Evolutionary conservation across 2,113 vertebrate genomes (phyloP), one percentile per base, ranked within the genome.

Genomic region (Picathartes gymnocephalus): DNA sequence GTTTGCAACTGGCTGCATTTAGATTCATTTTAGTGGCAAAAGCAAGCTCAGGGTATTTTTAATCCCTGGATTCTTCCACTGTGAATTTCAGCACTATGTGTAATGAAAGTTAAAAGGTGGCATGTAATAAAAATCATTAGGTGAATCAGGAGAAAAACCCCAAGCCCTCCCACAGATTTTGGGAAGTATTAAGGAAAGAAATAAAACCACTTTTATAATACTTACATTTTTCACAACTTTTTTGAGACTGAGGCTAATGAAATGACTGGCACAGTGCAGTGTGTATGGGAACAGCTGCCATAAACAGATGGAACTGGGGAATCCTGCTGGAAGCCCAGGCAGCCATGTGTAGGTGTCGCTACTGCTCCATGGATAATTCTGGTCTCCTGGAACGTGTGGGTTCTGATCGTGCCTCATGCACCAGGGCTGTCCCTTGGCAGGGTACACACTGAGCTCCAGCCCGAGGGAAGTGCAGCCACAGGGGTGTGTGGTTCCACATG

Each of bases 311-410:
- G 64, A 64, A 65, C 7, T 7, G 8, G 28, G 48, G 50, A 45
- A 23, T 64, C 61, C 28, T 44, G 50, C 40, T 37, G 13, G 86
- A 25, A 80, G 50, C 64, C 58, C 31, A 51, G 48, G 81, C 69
- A 86, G 45, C 51, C 53, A 4, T 85, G 83, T 91, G 20, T 92
- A 96, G 94, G 93, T 95, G 95, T 97, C 89, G 62, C 93, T 95
- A 27, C 91, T 92, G 94, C 93, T 92, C 92, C 69, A 40, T 5
- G 19, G 39, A 12, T 71, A 25, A 81, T 68, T n/a, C 28, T 30
- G 35, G 24, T 74, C 48, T 54, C 50, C 15, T 15, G 35, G 60
- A 92, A 53, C 9, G 5, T 21, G 35, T 20, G 70, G 64, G 15
- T 65, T 76, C 47, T 48, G 74, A 4, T 44, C 2, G 3, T n/a